These are phyloP conservation scores for Limnephilus lunatus DNA, from an alignment of 2,888 invertebrate genomes.

Conservation along the genomic window DNA sequence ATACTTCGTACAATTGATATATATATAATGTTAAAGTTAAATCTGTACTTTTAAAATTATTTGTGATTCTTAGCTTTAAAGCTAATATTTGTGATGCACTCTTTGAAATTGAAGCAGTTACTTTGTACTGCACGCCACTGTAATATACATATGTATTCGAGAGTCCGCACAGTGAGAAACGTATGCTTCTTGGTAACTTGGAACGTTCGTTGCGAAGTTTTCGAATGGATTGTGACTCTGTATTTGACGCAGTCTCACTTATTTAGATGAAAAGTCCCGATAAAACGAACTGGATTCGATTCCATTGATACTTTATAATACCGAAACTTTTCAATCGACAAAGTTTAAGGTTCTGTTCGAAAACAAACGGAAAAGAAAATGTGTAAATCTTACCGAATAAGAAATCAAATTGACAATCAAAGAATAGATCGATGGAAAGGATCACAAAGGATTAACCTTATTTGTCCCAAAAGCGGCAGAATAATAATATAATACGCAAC, in stretches of 20 bases:
- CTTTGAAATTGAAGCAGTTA: background rate
- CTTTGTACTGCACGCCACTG: background rate
- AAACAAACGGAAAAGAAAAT: conserved; percentile 39
- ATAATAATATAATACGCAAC: background rate
- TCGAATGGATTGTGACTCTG: conserved; percentile 56
- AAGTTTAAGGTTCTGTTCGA: conserved; percentile 45
- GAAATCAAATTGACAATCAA: conserved; percentile 46
- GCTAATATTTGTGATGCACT: too few relatives aligned
- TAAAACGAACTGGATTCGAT: conserved; percentile 38
- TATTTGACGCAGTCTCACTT: conserved; percentile 49
- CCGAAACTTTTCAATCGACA: conserved; percentile 54
- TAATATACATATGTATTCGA: background rate
- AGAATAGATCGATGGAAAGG: background rate
- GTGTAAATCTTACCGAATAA: conserved; percentile 52
- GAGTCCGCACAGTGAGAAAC: background rate
- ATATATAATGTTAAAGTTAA: too few relatives aligned
- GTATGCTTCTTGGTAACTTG: conserved; percentile 15
- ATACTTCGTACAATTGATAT: too few relatives aligned
- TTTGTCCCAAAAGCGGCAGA: background rate
- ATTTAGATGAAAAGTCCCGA: conserved; percentile 53
- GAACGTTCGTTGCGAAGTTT: conserved; percentile 42
- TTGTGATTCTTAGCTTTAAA: too few relatives aligned
- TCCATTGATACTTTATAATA: conserved; percentile 50
- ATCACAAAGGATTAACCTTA: background rate
- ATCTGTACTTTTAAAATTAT: too few relatives aligned